Evolutionary conservation across 1,140 invertebrate species (phyloP), one percentile per base, ranked within the genome.

Genomic region (Carcinoscorpius rotundicauda): DNA sequence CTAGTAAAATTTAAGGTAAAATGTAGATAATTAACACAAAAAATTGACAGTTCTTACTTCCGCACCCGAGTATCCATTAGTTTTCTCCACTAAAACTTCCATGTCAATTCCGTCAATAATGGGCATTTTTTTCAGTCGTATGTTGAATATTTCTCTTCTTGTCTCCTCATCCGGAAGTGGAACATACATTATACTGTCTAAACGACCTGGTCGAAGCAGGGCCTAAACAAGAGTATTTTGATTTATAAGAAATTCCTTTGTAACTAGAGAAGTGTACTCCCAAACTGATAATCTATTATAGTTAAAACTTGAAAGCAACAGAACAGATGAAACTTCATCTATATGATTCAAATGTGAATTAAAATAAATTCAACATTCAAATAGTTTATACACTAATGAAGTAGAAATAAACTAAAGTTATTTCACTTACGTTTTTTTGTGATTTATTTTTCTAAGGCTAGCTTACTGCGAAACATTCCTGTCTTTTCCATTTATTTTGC

Each of bases 111-210:
- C 80, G 56, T 77, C 64, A 3, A 76, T 73, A 11, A 58, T 63
- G 8, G 74, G 75, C 74, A 78, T 80, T 63, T 73, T 76, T 51
- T 68, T 69, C 9, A 78, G 66, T 60, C 73, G 70, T 29, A 82
- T 75, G n/a, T 71, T 49, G 51, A 83, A 75, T 68, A 97, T 93
- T 71, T 89, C 85, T 64, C 70, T 67, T 68, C 90, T 78, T 0
- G 91, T 91, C 29, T 82, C 75, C 1, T 70, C 66, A 75, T 93
- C 84, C 0, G 93, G 93, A 64, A 97, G 75, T 5, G 89, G 86
- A 6, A 97, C 91, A 76, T 96, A 93, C 66, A 96, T 82, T 55
- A 93, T 83, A 64, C 87, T 79, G 78, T 94, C 91, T n/a, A 97
- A 80, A 70, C 93, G 79, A 9, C 92, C 93, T 8, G 91, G 91